Conservation (phyloP, 1,140 invertebrate genomes). For the Drosophila repletoides region DNA sequence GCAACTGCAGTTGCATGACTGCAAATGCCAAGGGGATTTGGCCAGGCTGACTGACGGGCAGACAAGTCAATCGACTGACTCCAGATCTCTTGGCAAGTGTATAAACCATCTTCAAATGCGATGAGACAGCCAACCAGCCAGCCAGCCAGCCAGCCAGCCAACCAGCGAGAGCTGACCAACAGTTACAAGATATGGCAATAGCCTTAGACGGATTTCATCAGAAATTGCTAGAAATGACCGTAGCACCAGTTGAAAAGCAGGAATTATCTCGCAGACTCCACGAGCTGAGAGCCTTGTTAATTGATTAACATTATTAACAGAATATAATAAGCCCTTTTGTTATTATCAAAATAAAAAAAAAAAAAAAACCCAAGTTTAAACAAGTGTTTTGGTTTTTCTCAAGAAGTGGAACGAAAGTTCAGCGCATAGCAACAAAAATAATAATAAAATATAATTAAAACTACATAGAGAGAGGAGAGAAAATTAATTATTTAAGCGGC, state of each 20-base stretch:
- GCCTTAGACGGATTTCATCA: constrained; percentile 44
- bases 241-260: neutral
- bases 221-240: constrained; percentile 12
- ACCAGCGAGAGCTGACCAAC: constrained; percentile 17
- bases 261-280: neutral
- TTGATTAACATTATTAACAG: too few relatives aligned
- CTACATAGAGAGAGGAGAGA: constrained; percentile 1
- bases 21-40: constrained; percentile 4
- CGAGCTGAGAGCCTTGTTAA: neutral
- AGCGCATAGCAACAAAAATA: constrained; percentile 3
- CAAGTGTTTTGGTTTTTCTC: constrained; percentile 25
- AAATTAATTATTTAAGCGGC: constrained; percentile 25
- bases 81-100: constrained; percentile 10
- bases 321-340: too few relatives aligned
- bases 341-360: constrained; percentile 1
- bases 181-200: constrained; percentile 17
- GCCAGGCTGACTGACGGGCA: neutral
- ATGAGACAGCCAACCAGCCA: neutral
- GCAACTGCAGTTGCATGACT: constrained; percentile 31
- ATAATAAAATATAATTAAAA: constrained; percentile 36
- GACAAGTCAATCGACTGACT: constrained; percentile 46
- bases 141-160: neutral
- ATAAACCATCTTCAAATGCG: constrained; percentile 34
- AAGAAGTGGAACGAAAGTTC: constrained; percentile 6
- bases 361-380: constrained; percentile 12